Conservation (phyloP, 2,113 vertebrate genomes). For the Cynopterus brachyotis region DNA sequence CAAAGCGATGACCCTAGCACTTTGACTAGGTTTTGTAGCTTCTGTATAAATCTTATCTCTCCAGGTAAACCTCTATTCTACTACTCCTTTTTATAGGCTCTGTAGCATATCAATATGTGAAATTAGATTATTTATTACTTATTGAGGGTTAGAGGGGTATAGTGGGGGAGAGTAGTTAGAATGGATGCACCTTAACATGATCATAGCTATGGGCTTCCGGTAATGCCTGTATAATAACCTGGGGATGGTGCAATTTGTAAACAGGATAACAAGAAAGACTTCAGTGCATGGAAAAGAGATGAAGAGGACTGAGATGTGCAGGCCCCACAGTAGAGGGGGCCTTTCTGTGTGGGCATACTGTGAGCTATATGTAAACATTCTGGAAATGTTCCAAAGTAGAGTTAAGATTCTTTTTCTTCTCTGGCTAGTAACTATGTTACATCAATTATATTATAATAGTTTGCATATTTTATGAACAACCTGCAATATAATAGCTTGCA, state of each 20-base stretch:
- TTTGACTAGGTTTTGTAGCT: not conserved
- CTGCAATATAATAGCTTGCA: not conserved
- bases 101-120: not conserved
- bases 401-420: not conserved
- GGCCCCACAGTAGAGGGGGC: not conserved
- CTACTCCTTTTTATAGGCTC: not conserved
- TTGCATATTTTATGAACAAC: constrained; percentile 11
- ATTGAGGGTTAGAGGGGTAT: not conserved
- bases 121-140: not conserved
- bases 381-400: not conserved
- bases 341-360: not conserved
- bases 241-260: not conserved
- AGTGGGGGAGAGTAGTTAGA: too few relatives aligned
- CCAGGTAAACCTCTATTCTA: not conserved
- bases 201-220: not conserved
- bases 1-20: not conserved
- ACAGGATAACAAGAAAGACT: not conserved
- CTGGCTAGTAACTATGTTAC: not conserved
- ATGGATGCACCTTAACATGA: not conserved
- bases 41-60: not conserved
- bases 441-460: not conserved
- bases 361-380: not conserved
- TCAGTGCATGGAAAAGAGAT: not conserved
- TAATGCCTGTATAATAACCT: not conserved
- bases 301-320: not conserved